Percentiles rank a stretch among this genome's conserved stretches.
phyloP scores from a whole-genome alignment of 2,888 invertebrate genomes.

The Serripes groenlandicus region DNA sequence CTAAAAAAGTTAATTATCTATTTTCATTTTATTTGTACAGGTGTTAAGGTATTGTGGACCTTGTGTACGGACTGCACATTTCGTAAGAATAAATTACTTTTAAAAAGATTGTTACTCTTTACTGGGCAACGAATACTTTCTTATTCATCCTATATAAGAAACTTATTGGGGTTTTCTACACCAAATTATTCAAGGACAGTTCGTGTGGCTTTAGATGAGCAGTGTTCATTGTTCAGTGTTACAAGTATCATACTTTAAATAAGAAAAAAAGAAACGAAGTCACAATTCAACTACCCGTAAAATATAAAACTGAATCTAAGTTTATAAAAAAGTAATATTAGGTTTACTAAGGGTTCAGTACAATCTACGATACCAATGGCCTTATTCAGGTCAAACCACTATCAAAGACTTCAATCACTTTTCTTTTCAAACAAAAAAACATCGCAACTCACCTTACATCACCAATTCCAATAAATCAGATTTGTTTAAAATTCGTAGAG shows the following conservation, averaged over 20 bases:
- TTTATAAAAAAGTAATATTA: too few relatives aligned
- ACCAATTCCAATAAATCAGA: constrained; percentile 66
- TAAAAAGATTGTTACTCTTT: constrained; percentile 17
- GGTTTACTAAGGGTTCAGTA: not conserved
- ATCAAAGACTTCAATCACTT: not conserved
- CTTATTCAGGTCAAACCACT: constrained; percentile 2
- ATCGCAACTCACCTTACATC: constrained; percentile 65
- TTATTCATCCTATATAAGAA: too few relatives aligned
- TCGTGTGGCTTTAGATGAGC: too few relatives aligned
- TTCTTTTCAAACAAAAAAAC: constrained; percentile 21
- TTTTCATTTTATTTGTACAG: constrained; percentile 20
- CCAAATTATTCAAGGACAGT: too few relatives aligned
- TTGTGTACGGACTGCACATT: constrained; percentile 25
- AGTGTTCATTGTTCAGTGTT: too few relatives aligned
- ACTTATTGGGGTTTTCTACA: too few relatives aligned
- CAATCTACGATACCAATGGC: not conserved
- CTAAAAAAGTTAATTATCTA: constrained; percentile 19
- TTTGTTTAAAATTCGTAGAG: constrained; percentile 1
- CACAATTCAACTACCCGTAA: too few relatives aligned
- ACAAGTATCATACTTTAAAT: too few relatives aligned
- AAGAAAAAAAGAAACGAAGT: too few relatives aligned
- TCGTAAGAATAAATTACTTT: constrained; percentile 29
- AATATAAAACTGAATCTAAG: too few relatives aligned
- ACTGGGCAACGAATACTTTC: too few relatives aligned
- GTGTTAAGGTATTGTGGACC: constrained; percentile 16